Evolutionary conservation across 2,113 vertebrate genomes (phyloP).

Genomic region (Periophthalmodon schlosseri): DNA sequence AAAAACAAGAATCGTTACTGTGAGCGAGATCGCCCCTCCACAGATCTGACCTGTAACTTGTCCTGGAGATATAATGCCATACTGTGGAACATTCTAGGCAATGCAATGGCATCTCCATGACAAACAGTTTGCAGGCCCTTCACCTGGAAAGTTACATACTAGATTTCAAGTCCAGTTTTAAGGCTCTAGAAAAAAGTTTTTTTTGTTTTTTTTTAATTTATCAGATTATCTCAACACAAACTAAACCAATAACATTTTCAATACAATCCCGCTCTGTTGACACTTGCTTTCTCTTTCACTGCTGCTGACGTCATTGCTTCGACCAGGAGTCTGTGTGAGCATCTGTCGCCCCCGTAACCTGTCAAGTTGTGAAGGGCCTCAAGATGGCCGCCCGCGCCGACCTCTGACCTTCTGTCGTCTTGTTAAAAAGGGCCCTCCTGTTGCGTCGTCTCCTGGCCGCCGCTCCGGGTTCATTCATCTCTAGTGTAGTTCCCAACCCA

Average conservation of each 20-base stretch:
- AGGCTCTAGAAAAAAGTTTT: no score
- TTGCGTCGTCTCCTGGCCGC: constrained; percentile 34
- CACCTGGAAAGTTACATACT: no score
- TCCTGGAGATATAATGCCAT: no score
- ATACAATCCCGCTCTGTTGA: neutral
- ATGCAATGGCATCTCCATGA: no score
- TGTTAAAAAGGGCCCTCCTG: constrained; percentile 41
- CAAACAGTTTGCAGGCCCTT: no score
- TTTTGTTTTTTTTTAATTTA: neutral
- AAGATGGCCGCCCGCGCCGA: constrained; percentile 39
- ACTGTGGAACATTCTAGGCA: no score
- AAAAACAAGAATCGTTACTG: no score
- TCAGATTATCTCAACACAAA: neutral
- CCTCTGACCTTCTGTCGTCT: constrained; percentile 61
- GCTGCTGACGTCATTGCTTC: neutral
- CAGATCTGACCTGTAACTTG: no score
- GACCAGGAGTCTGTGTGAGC: neutral
- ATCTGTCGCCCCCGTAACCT: constrained; percentile 2
- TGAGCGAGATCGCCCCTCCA: no score
- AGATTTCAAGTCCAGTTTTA: no score
- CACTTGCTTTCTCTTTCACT: neutral
- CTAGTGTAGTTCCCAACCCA: constrained; percentile 62
- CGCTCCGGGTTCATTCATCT: constrained; percentile 42
- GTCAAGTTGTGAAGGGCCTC: constrained; percentile 30
- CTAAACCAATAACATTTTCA: neutral